phyloP scores from a whole-genome alignment of 2,113 vertebrate genomes.

The Sturnira hondurensis region DNA sequence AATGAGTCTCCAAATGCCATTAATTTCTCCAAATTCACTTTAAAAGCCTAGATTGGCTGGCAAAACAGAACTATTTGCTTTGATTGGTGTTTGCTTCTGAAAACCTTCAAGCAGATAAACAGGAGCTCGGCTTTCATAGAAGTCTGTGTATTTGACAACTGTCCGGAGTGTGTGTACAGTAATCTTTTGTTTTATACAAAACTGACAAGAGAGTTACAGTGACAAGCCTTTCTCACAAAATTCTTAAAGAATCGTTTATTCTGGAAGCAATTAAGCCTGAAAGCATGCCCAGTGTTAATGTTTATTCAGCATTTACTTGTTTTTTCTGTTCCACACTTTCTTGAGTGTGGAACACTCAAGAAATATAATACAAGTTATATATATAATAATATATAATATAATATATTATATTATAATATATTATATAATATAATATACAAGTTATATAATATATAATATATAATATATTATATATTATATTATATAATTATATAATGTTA shows the following conservation, averaged over 20 bases:
- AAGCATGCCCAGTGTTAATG: background rate
- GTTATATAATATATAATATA: too few species aligned
- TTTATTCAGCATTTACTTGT: background rate
- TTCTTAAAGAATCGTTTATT: background rate
- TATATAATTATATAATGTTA: too few species aligned
- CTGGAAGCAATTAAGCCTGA: slow-evolving; percentile 19
- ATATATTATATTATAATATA: too few species aligned
- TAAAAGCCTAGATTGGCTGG: slow-evolving; percentile 21
- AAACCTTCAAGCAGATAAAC: slow-evolving; percentile 1
- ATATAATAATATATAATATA: too few species aligned
- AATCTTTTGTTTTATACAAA: slow-evolving; percentile 32
- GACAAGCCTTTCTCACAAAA: slow-evolving; percentile 26
- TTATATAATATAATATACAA: too few species aligned
- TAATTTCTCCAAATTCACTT: slow-evolving; percentile 43
- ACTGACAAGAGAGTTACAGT: background rate
- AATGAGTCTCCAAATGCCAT: background rate
- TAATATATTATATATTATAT: too few species aligned
- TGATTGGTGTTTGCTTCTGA: slow-evolving; percentile 2
- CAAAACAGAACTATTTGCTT: slow-evolving; percentile 21
- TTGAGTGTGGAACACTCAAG: too few species aligned
- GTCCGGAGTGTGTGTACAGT: background rate
- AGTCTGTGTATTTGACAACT: background rate
- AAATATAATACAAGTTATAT: too few species aligned
- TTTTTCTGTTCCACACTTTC: background rate
- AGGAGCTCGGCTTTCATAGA: background rate